These are phyloP conservation scores for Aethina tumida DNA, from an alignment of 1,140 invertebrate genomes.

Conservation along the genomic window DNA sequence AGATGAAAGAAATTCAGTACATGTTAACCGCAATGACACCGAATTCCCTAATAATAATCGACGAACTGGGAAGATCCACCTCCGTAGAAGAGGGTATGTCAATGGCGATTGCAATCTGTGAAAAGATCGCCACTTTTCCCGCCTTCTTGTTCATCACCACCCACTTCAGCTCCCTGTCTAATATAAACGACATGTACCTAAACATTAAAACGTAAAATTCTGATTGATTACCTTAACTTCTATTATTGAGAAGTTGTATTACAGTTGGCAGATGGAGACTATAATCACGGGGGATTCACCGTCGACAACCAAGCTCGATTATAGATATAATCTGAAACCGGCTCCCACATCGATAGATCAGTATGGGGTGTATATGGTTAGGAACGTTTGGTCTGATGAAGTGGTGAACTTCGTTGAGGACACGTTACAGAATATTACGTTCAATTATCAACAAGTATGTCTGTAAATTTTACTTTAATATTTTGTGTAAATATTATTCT, in stretches of 20 bases:
- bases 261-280: constrained; percentile 33
- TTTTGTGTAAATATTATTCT: constrained; percentile 7
- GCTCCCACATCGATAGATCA: constrained; percentile 28
- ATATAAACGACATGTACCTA: constrained; percentile 59
- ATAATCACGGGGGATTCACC: constrained; percentile 16
- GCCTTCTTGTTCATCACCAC: constrained; percentile 77
- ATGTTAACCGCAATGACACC: constrained; percentile 60
- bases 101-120: constrained; percentile 73
- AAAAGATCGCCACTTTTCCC: constrained; percentile 54
- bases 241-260: constrained; percentile 8
- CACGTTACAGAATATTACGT: constrained; percentile 13
- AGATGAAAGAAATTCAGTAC: constrained; percentile 77
- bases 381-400: constrained; percentile 24
- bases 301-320: constrained; percentile 24
- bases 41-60: constrained; percentile 73
- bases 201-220: constrained; percentile 61
- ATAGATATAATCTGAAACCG: constrained; percentile 27
- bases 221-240: neutral
- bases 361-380: constrained; percentile 30
- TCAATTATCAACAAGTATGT: constrained; percentile 8
- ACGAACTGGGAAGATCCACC: constrained; percentile 79
- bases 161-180: constrained; percentile 67
- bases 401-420: constrained; percentile 17
- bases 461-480: neutral
- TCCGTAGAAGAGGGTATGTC: constrained; percentile 72